Conservation (phyloP, 37 sponge, comb jelly and placozoan genomes). For the Hormiphora californensis region DNA sequence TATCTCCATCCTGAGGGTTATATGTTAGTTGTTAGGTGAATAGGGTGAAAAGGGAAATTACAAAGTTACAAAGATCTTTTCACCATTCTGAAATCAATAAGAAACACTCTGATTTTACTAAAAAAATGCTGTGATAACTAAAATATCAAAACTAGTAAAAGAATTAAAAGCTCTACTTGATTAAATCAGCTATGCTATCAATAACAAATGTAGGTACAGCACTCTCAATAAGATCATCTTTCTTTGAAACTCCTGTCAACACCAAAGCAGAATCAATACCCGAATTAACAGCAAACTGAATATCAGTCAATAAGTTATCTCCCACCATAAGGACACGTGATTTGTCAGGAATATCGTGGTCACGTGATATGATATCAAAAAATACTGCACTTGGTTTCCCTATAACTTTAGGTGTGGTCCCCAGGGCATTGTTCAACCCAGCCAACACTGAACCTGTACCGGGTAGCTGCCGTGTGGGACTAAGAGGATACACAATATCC, state of each 20-base stretch:
- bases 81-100: no score
- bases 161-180: no score
- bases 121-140: not conserved
- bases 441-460: constrained; percentile 17
- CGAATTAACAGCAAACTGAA: constrained; percentile 53
- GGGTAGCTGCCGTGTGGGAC: not conserved
- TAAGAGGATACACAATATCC: not conserved
- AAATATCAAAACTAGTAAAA: not conserved
- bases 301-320: constrained; percentile 54
- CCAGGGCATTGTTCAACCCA: constrained; percentile 23
- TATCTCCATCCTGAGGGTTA: not conserved
- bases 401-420: constrained; percentile 26
- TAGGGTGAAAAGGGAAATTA: no score
- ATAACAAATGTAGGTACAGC: constrained; percentile 5
- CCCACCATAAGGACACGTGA: constrained; percentile 52
- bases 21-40: not conserved
- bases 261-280: constrained; percentile 49
- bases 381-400: constrained; percentile 52
- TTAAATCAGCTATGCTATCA: constrained; percentile 26
- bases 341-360: not conserved
- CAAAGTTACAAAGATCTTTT: no score
- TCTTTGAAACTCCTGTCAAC: constrained; percentile 47
- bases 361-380: constrained; percentile 17
- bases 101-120: no score
- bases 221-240: not conserved